A percentile compares a stretch with the other conserved stretches of the same genome.
Evolutionary conservation across 2,797 vertebrate species (phyloP).

Genomic region (Ispidina lecontei): DNA sequence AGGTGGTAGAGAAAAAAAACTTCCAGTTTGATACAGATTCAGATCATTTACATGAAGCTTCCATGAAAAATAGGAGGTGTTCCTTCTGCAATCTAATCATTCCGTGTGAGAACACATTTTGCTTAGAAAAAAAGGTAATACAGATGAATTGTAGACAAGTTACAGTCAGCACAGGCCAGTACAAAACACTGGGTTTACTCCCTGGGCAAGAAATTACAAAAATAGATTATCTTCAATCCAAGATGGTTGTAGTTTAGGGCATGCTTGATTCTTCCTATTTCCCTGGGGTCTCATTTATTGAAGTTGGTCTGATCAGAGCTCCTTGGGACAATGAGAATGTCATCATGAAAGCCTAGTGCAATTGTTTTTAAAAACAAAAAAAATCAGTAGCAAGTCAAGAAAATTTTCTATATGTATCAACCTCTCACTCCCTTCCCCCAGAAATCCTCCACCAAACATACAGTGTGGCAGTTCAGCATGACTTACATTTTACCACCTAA

Average conservation of each 20-base stretch:
- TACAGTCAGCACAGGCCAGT: conserved; percentile 16
- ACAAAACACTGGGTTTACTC: not conserved
- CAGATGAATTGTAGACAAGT: not conserved
- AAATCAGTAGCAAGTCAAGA: conserved; percentile 61
- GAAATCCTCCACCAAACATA: not conserved
- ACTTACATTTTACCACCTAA: not conserved
- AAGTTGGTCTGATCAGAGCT: conserved; percentile 46
- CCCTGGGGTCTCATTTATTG: not conserved
- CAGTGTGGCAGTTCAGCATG: not conserved
- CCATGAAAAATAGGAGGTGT: not conserved
- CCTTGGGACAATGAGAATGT: conserved; percentile 22
- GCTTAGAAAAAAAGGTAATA: conserved; percentile 33
- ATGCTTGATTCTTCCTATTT: conserved; percentile 10
- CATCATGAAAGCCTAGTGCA: conserved; percentile 60
- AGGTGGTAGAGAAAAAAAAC: not conserved
- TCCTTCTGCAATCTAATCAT: conserved; percentile 26
- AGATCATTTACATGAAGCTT: not conserved
- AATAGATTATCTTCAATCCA: conserved; percentile 59
- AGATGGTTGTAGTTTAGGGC: conserved; percentile 46
- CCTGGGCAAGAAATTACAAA: conserved; percentile 57
- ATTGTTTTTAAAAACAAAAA: not conserved
- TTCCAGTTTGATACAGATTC: conserved; percentile 64
- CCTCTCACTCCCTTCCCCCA: not conserved
- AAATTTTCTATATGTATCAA: not conserved
- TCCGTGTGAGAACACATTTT: not conserved